These are phyloP conservation scores for Hippocampus barbouri DNA, from an alignment of 2,113 vertebrate genomes.

Conservation along the genomic window DNA sequence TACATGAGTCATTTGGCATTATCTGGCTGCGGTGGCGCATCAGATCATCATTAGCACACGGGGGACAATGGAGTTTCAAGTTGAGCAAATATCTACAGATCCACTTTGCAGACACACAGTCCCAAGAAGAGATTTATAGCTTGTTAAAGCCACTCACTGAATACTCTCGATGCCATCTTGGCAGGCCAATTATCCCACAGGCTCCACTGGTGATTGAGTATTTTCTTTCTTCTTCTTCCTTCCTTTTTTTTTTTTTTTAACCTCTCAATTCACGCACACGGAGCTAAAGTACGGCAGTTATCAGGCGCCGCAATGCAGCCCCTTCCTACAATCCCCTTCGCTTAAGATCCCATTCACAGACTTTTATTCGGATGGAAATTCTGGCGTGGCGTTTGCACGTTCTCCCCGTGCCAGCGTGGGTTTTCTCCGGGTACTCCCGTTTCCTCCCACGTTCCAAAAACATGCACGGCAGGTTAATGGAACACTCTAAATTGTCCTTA, in stretches of 20 bases:
- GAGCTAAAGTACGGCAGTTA: constrained; percentile 28
- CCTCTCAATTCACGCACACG: constrained; percentile 25
- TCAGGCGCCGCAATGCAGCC: constrained; percentile 11
- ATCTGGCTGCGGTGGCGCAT: constrained; percentile 33
- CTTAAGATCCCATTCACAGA: constrained; percentile 20
- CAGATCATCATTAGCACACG: constrained; percentile 43
- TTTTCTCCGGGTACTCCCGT: no score
- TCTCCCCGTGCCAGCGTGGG: no score
- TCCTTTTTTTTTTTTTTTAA: constrained; percentile 9
- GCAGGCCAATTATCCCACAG: constrained; percentile 41
- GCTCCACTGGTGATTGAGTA: constrained; percentile 45
- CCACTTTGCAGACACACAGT: constrained; percentile 25
- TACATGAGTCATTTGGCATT: constrained; percentile 54
- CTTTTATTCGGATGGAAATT: constrained; percentile 27
- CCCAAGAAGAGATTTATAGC: constrained; percentile 32
- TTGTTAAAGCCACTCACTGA: constrained; percentile 42
- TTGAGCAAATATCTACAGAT: constrained; percentile 46
- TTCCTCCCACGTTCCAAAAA: no score
- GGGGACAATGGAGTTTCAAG: constrained; percentile 34
- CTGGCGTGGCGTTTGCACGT: no score
- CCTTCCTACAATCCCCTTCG: constrained; percentile 14
- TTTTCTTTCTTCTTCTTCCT: constrained; percentile 14
- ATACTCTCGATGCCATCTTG: constrained; percentile 37
- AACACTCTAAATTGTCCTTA: no score
- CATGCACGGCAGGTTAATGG: no score